These are phyloP conservation scores for Pangasianodon gigas DNA, from an alignment of 2,113 vertebrate species.

Conservation along the genomic window DNA sequence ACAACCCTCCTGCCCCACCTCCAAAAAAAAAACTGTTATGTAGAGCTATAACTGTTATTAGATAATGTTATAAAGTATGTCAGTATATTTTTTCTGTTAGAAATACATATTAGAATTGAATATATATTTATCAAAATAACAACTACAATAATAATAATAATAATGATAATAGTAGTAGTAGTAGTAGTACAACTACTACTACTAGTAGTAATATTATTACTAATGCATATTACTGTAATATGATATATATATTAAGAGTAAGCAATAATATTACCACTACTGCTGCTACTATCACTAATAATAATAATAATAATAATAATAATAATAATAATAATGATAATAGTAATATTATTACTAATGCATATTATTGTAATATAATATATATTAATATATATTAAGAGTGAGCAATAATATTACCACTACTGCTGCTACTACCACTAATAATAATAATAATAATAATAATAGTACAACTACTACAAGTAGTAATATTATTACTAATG, in stretches of 20 bases:
- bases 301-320: background rate
- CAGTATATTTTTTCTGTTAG: background rate
- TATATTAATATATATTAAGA: too few species aligned
- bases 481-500: too few species aligned
- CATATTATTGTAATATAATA: background rate
- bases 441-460: background rate
- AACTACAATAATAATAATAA: background rate
- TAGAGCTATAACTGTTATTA: background rate
- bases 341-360: too few species aligned
- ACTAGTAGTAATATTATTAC: too few species aligned
- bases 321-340: too few species aligned
- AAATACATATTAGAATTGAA: background rate
- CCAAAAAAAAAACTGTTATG: background rate
- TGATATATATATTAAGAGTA: too few species aligned
- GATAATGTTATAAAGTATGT: background rate
- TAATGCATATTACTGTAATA: background rate
- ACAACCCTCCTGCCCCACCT: background rate
- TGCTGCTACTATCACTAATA: background rate
- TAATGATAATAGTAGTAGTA: background rate
- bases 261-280: too few species aligned
- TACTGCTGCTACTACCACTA: background rate
- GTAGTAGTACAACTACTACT: too few species aligned
- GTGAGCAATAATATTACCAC: background rate
- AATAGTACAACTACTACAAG: too few species aligned
- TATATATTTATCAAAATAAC: background rate